Percentiles rank a stretch among this genome's conserved stretches.
These are phyloP conservation scores for Marcusenius ussheri DNA, from an alignment of 2,113 vertebrate genomes.

Conservation along the genomic window DNA sequence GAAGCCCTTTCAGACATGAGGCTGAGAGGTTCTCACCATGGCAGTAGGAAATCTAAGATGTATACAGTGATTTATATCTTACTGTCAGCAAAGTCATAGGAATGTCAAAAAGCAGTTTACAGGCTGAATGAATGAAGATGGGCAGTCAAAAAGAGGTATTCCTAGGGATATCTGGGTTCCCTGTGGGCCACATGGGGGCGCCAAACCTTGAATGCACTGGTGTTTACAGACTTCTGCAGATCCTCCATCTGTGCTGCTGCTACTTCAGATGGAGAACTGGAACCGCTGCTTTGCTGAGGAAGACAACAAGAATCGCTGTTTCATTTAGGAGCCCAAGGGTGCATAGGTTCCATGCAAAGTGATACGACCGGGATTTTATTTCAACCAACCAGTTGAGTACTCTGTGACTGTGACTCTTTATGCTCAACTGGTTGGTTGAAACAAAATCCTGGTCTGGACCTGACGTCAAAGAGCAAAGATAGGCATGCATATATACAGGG, in stretches of 20 bases:
- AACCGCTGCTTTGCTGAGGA: conserved; percentile 45
- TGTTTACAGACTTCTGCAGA: conserved; percentile 31
- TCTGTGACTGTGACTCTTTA: too few species aligned
- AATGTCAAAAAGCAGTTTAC: neutral
- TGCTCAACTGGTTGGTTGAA: too few species aligned
- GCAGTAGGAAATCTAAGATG: neutral
- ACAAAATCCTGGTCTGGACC: too few species aligned
- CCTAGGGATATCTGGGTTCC: neutral
- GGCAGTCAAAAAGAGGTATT: neutral
- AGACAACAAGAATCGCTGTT: neutral
- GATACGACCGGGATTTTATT: too few species aligned
- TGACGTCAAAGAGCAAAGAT: neutral
- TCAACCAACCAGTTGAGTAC: too few species aligned
- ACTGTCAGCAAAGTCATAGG: neutral
- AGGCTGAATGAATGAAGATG: neutral
- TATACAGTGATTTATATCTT: neutral
- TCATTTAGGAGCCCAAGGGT: neutral
- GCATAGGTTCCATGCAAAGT: neutral
- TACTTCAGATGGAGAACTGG: conserved; percentile 26
- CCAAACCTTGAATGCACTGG: conserved; percentile 41
- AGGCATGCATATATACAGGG: neutral
- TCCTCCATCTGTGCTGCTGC: conserved; percentile 22
- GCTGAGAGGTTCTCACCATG: neutral
- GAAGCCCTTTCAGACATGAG: neutral
- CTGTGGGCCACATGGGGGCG: neutral